phyloP scores from a whole-genome alignment of 2,113 vertebrate species.

The Perca schrenkii region DNA sequence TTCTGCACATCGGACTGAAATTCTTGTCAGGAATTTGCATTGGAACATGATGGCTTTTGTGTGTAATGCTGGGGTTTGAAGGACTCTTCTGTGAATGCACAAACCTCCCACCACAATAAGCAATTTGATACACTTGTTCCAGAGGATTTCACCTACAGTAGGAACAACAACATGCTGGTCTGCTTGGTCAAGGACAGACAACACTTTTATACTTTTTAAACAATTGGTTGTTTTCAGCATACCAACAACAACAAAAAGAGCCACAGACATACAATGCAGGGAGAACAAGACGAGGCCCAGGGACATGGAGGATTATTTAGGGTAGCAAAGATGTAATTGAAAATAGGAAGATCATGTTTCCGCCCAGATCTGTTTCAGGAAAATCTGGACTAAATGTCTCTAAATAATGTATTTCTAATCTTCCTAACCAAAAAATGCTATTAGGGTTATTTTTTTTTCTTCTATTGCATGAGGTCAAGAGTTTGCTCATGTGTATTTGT shows the following conservation, averaged over 20 bases:
- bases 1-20: conserved; percentile 34
- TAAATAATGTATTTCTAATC: conserved; percentile 66
- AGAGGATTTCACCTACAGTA: conserved; percentile 20
- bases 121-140: conserved; percentile 48
- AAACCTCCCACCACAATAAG: conserved; percentile 49
- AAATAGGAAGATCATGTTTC: conserved; percentile 63
- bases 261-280: background rate
- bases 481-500: background rate
- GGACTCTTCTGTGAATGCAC: conserved; percentile 35
- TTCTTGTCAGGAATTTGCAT: conserved; percentile 37
- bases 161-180: conserved; percentile 12
- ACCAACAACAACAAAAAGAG: background rate
- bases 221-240: conserved; percentile 23
- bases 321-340: conserved; percentile 55
- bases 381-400: conserved; percentile 48
- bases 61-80: conserved; percentile 29
- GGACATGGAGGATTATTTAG: conserved; percentile 47
- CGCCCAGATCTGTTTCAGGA: conserved; percentile 46
- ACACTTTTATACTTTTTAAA: conserved; percentile 32
- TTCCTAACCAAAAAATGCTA: conserved; percentile 5
- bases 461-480: conserved; percentile 6
- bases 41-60: conserved; percentile 32
- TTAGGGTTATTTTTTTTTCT: background rate
- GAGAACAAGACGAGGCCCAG: background rate
- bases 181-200: conserved; percentile 22